phyloP scores from a whole-genome alignment of 2,113 vertebrate genomes.

The Jacana jacana region DNA sequence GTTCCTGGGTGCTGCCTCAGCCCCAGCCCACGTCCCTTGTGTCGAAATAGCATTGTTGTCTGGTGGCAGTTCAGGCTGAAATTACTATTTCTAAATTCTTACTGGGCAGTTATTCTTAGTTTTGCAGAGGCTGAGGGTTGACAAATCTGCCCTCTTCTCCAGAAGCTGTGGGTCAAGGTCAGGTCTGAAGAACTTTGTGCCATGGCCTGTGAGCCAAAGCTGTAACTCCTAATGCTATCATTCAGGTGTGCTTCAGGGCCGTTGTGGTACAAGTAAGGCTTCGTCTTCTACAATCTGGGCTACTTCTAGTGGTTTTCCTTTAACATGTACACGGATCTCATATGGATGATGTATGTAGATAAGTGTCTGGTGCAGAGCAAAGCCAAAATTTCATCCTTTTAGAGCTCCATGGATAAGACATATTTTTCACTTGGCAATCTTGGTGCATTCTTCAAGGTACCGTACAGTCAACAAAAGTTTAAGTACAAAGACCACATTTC shows the following conservation, averaged over 20 bases:
- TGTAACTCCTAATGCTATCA: background rate
- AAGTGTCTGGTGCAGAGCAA: background rate
- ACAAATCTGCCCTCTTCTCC: background rate
- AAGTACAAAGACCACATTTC: background rate
- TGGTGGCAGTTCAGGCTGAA: background rate
- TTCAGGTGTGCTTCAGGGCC: background rate
- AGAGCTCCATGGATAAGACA: background rate
- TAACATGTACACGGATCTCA: background rate
- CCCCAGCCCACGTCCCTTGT: background rate
- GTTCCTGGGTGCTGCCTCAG: constrained; percentile 5
- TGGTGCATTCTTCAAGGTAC: background rate
- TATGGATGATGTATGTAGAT: background rate
- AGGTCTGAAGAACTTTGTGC: background rate
- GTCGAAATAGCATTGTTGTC: background rate
- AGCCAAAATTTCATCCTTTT: background rate
- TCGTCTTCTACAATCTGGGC: background rate
- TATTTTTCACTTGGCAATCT: background rate
- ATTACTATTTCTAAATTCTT: constrained; percentile 18
- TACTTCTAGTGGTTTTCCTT: background rate
- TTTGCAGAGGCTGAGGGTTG: background rate
- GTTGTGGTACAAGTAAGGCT: background rate
- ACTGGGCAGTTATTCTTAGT: background rate
- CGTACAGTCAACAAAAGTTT: background rate
- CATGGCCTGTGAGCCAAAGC: background rate
- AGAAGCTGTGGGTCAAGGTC: background rate